Conservation (phyloP, 2,797 vertebrate species). For the Orientallactaga sibirica region DNA sequence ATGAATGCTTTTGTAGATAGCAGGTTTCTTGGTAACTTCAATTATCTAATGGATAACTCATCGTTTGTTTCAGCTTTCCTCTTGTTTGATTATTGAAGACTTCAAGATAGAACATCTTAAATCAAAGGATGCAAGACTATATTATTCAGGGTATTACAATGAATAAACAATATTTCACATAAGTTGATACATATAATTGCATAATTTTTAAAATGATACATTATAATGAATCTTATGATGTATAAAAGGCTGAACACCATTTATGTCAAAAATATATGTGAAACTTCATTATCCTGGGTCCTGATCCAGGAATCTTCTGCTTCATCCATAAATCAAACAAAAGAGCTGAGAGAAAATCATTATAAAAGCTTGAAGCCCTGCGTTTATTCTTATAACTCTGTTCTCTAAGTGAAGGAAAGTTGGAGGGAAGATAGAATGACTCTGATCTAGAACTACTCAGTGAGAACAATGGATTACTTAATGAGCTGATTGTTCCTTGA, state of each 20-base stretch:
- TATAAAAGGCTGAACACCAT: rapidly evolving
- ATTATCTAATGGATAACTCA: neutral
- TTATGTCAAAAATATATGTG: neutral
- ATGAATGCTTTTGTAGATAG: neutral
- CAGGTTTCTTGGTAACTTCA: neutral
- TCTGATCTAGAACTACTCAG: neutral
- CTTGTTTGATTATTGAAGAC: neutral
- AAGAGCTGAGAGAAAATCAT: neutral
- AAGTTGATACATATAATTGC: neutral
- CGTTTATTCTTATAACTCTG: neutral
- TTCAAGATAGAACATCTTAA: neutral
- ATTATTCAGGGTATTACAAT: neutral
- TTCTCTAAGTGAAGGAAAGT: neutral
- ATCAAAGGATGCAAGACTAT: neutral
- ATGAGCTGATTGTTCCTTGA: constrained; percentile 36
- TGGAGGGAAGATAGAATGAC: neutral
- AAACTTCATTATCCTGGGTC: neutral
- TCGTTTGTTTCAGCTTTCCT: neutral
- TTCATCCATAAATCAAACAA: neutral
- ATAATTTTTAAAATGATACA: neutral
- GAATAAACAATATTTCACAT: neutral
- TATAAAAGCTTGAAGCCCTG: neutral
- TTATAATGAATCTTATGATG: neutral
- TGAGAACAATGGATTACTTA: neutral
- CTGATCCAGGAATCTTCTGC: neutral